Base-by-base conservation (phyloP, 2,888 invertebrate species). In the Aleiodes testaceus region DNA sequence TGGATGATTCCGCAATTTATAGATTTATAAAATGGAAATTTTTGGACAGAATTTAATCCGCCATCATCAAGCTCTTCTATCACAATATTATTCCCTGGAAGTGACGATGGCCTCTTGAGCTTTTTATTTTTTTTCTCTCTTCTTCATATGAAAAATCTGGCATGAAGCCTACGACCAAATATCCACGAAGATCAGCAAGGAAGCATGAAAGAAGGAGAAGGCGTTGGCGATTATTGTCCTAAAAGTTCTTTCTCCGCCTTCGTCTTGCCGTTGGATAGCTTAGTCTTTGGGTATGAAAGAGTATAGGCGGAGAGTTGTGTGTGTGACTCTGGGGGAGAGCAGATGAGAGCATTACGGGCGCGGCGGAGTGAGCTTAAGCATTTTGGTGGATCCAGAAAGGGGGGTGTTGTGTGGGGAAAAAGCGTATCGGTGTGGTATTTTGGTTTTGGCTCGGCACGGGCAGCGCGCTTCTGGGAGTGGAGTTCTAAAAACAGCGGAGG, bases 401-500 rank as follows among this genome's bases (percentile, higher is more conserved):
- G 69, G 69, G 72, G 72, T 73, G 72, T 61, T 64, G 74, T 69
- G 74, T 69, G 76, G 72, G 70, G 76, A 73, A 70, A 65, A 73
- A 72, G 75, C 69, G 73, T 80, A 83, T 83, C 82, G 85, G 80
- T 84, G 63, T 44, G 86, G 85, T 87, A 87, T 87, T 87, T 87
- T 86, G 85, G 87, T 86, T 87, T 87, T 87, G 87, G 87, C 87
- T 87, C 86, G 85, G 82, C 84, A 84, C 85, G 83, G 81, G 81
- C 83, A 84, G 84, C 82, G 84, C 86, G 84, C 85, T 86, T 86
- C 87, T 87, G 86, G 87, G 87, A 86, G 87, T 84, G 87, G 85
- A 86, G 87, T 83, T 87, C 87, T 86, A 87, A 87, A 87, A 86
- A 87, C 87, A 86, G 87, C 87, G 85, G 86, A 87, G 87, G 87